Evolutionary conservation across 2,113 vertebrate genomes (phyloP).

Genomic region (Pituophis catenifer): DNA sequence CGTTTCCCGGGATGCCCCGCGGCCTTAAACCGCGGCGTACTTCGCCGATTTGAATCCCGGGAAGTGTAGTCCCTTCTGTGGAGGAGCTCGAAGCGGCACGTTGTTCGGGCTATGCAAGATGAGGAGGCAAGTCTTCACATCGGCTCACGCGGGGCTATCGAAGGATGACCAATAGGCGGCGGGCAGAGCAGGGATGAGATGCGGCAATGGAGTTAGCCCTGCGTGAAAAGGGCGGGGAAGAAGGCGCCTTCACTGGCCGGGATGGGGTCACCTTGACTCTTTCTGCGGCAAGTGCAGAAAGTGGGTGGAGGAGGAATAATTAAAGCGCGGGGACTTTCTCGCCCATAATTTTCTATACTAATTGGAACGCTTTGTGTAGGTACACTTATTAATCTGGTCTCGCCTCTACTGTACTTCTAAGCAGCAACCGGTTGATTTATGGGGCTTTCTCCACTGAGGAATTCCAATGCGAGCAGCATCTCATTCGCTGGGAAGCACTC

Average conservation of each 20-base stretch:
- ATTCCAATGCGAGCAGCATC: neutral
- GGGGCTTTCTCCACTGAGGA: neutral
- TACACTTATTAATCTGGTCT: neutral
- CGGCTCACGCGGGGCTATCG: neutral
- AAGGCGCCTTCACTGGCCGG: neutral
- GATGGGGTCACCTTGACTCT: neutral
- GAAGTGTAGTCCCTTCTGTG: neutral
- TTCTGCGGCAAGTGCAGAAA: neutral
- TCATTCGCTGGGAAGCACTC: neutral
- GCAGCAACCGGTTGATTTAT: neutral
- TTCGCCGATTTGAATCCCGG: neutral
- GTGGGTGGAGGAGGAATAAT: neutral
- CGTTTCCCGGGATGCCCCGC: neutral
- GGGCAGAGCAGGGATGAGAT: neutral
- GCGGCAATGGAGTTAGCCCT: neutral
- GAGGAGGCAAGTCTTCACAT: neutral
- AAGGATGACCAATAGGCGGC: neutral
- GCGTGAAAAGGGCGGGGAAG: neutral
- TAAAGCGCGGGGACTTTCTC: neutral
- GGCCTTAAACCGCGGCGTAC: neutral
- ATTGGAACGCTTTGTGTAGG: neutral
- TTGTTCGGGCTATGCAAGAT: neutral
- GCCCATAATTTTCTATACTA: neutral
- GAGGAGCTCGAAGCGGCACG: neutral
- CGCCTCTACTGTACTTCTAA: neutral